Conservation (phyloP, 2,113 vertebrate species). For the Takifugu bimaculatus region DNA sequence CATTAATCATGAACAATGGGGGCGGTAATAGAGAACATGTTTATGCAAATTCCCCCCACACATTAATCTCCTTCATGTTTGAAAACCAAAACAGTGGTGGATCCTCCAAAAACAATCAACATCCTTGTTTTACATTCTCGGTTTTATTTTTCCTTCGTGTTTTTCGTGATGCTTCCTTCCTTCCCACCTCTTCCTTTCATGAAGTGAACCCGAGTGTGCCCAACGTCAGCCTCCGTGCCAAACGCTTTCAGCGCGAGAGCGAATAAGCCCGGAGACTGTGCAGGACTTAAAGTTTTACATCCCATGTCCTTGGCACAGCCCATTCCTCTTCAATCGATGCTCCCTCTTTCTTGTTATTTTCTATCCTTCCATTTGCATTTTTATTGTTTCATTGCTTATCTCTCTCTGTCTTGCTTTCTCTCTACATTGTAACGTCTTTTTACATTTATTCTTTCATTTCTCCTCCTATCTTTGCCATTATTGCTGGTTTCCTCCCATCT, state of each 20-base stretch:
- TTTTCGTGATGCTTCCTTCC: neutral
- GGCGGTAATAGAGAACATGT: conserved; percentile 60
- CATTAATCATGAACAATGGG: conserved; percentile 71
- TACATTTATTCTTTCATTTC: conserved; percentile 44
- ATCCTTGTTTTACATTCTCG: conserved; percentile 16
- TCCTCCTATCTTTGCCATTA: conserved; percentile 37
- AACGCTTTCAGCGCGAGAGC: too few species aligned
- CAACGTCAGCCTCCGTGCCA: neutral
- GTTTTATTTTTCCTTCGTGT: conserved; percentile 10
- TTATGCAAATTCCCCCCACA: conserved; percentile 63
- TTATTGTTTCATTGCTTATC: conserved; percentile 63
- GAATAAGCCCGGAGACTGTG: neutral
- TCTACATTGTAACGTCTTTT: conserved; percentile 32
- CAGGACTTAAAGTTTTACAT: conserved; percentile 34
- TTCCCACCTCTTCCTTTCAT: conserved; percentile 4
- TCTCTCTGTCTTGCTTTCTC: conserved; percentile 15
- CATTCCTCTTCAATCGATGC: conserved; percentile 12
- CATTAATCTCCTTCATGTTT: conserved; percentile 53
- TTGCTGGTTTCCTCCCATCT: conserved; percentile 16
- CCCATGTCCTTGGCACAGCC: conserved; percentile 30
- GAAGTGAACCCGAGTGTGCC: conserved; percentile 10
- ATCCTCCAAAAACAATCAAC: conserved; percentile 38
- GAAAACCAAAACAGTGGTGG: conserved; percentile 47
- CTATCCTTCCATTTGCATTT: conserved; percentile 61
- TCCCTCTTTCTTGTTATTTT: neutral